Percentiles rank a stretch among this genome's conserved stretches.
These are phyloP conservation scores for Brotogeris chrysoptera DNA, from an alignment of 2,797 vertebrate genomes.

Conservation along the genomic window DNA sequence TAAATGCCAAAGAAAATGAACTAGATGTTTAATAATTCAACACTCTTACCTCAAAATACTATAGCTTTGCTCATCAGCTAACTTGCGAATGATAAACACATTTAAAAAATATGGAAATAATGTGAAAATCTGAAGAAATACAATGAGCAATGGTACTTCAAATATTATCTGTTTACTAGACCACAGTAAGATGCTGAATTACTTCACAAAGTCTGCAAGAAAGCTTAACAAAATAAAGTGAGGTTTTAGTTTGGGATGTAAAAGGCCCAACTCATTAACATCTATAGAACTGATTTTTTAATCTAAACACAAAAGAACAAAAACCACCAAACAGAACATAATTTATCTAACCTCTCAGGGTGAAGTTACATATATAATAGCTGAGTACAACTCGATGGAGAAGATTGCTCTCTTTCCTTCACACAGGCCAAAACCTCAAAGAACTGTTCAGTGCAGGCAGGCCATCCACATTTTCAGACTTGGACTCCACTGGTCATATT, in stretches of 20 bases:
- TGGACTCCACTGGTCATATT: neutral
- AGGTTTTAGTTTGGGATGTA: neutral
- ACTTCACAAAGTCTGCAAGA: neutral
- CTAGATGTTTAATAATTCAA: neutral
- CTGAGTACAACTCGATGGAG: neutral
- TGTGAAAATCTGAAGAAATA: neutral
- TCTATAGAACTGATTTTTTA: neutral
- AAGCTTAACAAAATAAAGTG: neutral
- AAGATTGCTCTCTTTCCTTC: neutral
- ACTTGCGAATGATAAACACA: neutral
- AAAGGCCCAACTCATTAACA: neutral
- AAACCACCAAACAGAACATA: neutral
- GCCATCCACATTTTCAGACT: neutral
- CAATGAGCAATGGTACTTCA: neutral
- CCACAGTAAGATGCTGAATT: neutral
- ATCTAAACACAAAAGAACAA: neutral
- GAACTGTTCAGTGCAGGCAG: neutral
- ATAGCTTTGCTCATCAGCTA: neutral
- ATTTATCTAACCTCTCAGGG: neutral
- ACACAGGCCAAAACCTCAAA: neutral
- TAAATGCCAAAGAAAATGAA: slow-evolving; percentile 55
- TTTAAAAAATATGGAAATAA: neutral
- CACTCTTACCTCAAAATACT: slow-evolving; percentile 24
- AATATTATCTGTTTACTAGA: neutral
- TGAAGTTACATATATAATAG: neutral